These are phyloP conservation scores for Caenorhabditis japonica DNA, from an alignment of 2,888 invertebrate species.

Conservation along the genomic window DNA sequence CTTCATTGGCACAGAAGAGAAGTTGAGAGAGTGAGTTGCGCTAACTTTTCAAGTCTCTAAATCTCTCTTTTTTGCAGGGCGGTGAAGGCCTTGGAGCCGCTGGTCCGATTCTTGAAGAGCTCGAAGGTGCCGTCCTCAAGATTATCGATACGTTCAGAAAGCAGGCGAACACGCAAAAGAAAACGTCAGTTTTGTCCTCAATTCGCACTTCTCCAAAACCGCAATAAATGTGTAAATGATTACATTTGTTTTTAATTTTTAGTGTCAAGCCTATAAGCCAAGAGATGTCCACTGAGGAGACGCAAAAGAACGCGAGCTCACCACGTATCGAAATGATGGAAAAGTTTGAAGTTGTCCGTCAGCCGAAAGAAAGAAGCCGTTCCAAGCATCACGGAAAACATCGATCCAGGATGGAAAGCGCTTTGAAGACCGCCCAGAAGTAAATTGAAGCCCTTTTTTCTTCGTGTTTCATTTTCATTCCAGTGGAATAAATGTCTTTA, in stretches of 20 bases:
- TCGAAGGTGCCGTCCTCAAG: slow-evolving; percentile 26
- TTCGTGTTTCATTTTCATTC: too few relatives aligned
- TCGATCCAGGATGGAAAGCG: slow-evolving; percentile 47
- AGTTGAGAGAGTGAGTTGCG: slow-evolving; percentile 32
- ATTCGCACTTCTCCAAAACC: neutral
- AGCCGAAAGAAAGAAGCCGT: slow-evolving; percentile 28
- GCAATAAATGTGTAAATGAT: neutral
- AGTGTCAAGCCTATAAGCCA: neutral
- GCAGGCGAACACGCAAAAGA: slow-evolving; percentile 22
- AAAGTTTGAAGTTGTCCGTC: slow-evolving; percentile 38
- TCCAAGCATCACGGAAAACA: slow-evolving; percentile 41
- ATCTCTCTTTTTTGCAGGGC: slow-evolving; percentile 23
- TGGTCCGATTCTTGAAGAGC: slow-evolving; percentile 41
- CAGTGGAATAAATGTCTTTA: too few relatives aligned
- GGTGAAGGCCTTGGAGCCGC: slow-evolving; percentile 43
- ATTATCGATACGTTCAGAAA: slow-evolving; percentile 37
- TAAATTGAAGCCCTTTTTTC: neutral
- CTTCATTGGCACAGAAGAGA: slow-evolving; percentile 38
- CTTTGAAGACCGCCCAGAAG: slow-evolving; percentile 27
- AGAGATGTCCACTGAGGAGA: slow-evolving; percentile 8
- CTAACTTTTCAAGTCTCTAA: neutral
- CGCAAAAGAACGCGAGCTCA: slow-evolving; percentile 14
- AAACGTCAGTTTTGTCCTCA: neutral
- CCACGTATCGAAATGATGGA: slow-evolving; percentile 21
- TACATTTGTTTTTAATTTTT: neutral